Conservation (phyloP, 2,888 invertebrate genomes). For the Alviniconcha strummeri region DNA sequence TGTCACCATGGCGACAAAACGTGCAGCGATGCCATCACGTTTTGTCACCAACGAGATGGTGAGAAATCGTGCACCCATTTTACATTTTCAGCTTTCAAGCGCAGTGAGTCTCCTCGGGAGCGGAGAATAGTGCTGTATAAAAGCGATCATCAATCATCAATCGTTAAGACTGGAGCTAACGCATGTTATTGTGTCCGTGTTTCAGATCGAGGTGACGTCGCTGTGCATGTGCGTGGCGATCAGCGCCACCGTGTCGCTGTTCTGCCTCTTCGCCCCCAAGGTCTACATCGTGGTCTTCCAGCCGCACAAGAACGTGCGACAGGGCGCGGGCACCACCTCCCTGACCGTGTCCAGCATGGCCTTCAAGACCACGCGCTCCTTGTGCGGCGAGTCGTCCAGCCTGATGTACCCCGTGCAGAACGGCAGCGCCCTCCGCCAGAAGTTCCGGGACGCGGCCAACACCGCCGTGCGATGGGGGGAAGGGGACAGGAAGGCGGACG, state of each 20-base stretch:
- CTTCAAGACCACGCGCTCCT: conserved; percentile 43
- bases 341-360: conserved; percentile 50
- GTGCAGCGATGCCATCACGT: no score
- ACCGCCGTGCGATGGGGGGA: conserved; percentile 5
- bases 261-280: conserved; percentile 83
- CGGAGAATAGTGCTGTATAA: no score
- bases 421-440: conserved; percentile 40
- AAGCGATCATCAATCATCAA: no score
- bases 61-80: no score
- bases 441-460: conserved; percentile 42
- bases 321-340: conserved; percentile 62
- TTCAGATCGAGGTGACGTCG: conserved; percentile 83
- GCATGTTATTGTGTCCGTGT: neutral
- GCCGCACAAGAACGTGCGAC: conserved; percentile 84
- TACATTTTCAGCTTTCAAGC: no score
- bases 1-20: no score
- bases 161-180: no score
- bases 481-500: neutral
- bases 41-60: no score
- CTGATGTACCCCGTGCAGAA: conserved; percentile 44
- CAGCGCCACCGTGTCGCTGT: conserved; percentile 82
- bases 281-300: conserved; percentile 84
- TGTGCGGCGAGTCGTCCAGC: conserved; percentile 43
- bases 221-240: conserved; percentile 82
- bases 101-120: no score